Evolutionary conservation across 1,140 invertebrate species (phyloP).

Genomic region (Bradynema listronoti): DNA sequence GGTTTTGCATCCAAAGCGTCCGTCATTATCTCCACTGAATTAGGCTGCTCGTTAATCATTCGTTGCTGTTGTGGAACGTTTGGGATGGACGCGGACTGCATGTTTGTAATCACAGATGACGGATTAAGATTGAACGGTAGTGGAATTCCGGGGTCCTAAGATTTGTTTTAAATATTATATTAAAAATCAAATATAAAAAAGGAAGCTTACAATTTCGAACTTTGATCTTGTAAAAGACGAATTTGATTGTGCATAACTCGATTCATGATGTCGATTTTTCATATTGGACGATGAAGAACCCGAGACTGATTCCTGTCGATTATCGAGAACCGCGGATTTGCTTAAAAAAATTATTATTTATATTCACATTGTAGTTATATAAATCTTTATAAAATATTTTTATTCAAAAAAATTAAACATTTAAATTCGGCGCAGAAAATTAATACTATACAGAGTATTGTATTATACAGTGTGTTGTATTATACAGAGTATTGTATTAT

Average conservation of each 20-base stretch:
- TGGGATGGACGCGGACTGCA: not conserved
- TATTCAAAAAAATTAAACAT: too few relatives aligned
- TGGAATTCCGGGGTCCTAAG: too few relatives aligned
- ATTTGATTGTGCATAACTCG: not conserved
- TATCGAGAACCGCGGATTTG: too few relatives aligned
- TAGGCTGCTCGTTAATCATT: not conserved
- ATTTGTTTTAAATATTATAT: not conserved
- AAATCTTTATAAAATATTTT: too few relatives aligned
- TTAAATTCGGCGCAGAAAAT: too few relatives aligned
- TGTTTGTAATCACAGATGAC: slow-evolving; percentile 5
- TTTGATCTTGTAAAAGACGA: not conserved
- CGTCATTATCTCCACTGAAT: slow-evolving; percentile 1
- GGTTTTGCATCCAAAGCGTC: not conserved
- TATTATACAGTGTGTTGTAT: too few relatives aligned
- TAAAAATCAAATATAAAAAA: not conserved
- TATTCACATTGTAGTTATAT: too few relatives aligned
- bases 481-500: too few relatives aligned
- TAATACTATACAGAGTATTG: too few relatives aligned
- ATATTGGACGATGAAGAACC: not conserved
- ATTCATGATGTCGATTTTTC: not conserved
- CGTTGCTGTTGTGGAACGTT: not conserved
- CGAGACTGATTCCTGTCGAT: not conserved
- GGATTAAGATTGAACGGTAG: too few relatives aligned
- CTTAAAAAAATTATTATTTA: too few relatives aligned
- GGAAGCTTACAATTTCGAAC: not conserved